These are phyloP conservation scores for Meganola albula DNA, from an alignment of 2,888 invertebrate species.

Conservation along the genomic window DNA sequence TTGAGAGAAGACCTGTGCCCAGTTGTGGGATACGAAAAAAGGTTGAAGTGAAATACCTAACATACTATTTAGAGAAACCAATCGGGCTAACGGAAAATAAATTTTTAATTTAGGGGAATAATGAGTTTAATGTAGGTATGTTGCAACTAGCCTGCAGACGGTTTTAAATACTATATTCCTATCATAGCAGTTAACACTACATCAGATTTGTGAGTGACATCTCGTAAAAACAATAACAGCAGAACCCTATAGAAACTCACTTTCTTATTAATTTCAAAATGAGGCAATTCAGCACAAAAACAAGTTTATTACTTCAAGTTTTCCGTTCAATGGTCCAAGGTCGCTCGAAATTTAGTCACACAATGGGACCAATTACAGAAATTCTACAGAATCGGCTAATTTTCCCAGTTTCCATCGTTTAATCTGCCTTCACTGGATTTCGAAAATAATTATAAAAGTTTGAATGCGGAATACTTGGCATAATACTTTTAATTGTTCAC, in stretches of 20 bases:
- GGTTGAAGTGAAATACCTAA: too few relatives aligned
- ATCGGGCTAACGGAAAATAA: too few relatives aligned
- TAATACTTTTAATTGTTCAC: too few relatives aligned
- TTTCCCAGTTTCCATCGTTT: constrained; percentile 42
- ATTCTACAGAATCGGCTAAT: constrained; percentile 45
- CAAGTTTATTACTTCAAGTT: constrained; percentile 66
- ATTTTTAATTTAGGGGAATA: too few relatives aligned
- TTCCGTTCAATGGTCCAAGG: constrained; percentile 44
- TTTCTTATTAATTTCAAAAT: constrained; percentile 59
- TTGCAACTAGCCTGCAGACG: too few relatives aligned
- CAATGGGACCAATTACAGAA: constrained; percentile 61
- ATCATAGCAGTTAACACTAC: not conserved
- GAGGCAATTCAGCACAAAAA: constrained; percentile 61
- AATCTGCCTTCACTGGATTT: constrained; percentile 33
- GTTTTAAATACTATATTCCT: too few relatives aligned
- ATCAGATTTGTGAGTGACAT: constrained; percentile 11
- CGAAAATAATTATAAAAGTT: constrained; percentile 31
- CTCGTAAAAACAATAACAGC: constrained; percentile 20
- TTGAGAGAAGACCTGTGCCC: too few relatives aligned
- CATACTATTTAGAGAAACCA: too few relatives aligned
- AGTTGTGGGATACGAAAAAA: too few relatives aligned
- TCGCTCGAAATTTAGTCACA: constrained; percentile 45
- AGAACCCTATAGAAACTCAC: constrained; percentile 22
- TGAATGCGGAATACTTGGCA: constrained; percentile 27
- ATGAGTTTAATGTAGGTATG: too few relatives aligned